Conservation (phyloP, 2,888 invertebrate genomes). For the Agapetus fuscipes region DNA sequence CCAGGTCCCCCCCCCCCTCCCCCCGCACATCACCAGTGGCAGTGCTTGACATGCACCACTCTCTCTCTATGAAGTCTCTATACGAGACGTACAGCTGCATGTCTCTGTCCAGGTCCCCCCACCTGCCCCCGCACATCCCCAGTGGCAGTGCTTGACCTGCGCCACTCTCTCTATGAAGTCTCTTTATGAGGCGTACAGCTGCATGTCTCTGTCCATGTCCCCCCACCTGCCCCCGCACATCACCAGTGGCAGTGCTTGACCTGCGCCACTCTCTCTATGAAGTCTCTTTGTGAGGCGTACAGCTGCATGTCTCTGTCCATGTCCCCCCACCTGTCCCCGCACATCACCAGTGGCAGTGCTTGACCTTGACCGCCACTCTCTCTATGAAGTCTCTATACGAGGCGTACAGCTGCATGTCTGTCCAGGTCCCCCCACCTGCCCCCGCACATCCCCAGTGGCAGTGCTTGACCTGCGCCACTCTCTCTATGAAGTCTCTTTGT, state of each 20-base stretch:
- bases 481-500: conserved; percentile 67
- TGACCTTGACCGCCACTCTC: conserved; percentile 50
- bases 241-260: conserved; percentile 60
- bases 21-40: conserved; percentile 70
- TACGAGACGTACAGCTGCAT: conserved; percentile 87
- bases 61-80: conserved; percentile 58
- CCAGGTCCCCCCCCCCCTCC: conserved; percentile 78
- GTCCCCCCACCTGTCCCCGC: conserved; percentile 82
- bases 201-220: conserved; percentile 56
- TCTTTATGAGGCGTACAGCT: conserved; percentile 84
- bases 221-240: conserved; percentile 80
- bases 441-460: conserved; percentile 70
- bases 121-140: conserved; percentile 75
- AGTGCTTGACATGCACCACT: conserved; percentile 51
- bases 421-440: too few species aligned
- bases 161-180: conserved; percentile 64
- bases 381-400: conserved; percentile 75
- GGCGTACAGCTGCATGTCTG: conserved; percentile 73
- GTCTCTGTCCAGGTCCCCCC: conserved; percentile 68
- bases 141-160: conserved; percentile 53
- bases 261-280: conserved; percentile 61
- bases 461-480: conserved; percentile 50
- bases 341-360: conserved; percentile 63
- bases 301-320: conserved; percentile 57
- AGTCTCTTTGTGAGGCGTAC: conserved; percentile 81